Base-by-base conservation (phyloP, 2,888 invertebrate species). In the Clepsis dumicolana region DNA sequence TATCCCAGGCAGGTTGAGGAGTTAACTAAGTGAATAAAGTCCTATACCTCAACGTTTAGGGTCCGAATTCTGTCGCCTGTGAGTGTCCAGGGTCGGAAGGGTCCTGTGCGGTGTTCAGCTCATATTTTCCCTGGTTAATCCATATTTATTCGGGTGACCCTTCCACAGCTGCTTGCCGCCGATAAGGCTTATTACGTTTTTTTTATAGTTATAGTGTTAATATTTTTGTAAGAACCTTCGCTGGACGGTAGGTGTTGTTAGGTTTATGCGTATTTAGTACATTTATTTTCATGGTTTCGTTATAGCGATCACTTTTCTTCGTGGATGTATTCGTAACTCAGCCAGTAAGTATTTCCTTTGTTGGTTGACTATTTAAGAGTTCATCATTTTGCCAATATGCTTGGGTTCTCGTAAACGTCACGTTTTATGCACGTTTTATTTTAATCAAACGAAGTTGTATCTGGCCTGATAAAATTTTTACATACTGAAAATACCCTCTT, bases 121-220 rank as follows among this genome's bases (percentile, higher is more conserved):
- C 84, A 88, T 88, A 89, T 88, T 89, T 88, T 82, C 84, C 77
- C 81, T 77, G 73, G 80, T 81, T 90, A 90, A 89, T 90, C 90
- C 90, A 89, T 90, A 90, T 91, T 91, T 90, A 92, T 89, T 85
- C 80, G 83, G 83, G 86, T 83, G 87, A 86, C 89, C 90, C 87
- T 79, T 79, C 77, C 77, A 73, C 83, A 87, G 85, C 88, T 89
- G 89, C 75, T 77, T 65, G 71, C 73, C 71, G 63, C 73, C 82
- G 88, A 88, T 88, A 89, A 85, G 81, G 75, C 73, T 72, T 71
- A 62, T 61, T 59, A 67, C 65, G 57, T 67, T 65, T 74, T 82
- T 84, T 84, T 84, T 84, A 84, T 81, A 83, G 80, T 82, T 85
- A 83, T 80, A 80, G 80, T 81, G 79, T 82, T 85, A 83, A 85